phyloP scores from a whole-genome alignment of 1,140 invertebrate species.

The Sipha flava region DNA sequence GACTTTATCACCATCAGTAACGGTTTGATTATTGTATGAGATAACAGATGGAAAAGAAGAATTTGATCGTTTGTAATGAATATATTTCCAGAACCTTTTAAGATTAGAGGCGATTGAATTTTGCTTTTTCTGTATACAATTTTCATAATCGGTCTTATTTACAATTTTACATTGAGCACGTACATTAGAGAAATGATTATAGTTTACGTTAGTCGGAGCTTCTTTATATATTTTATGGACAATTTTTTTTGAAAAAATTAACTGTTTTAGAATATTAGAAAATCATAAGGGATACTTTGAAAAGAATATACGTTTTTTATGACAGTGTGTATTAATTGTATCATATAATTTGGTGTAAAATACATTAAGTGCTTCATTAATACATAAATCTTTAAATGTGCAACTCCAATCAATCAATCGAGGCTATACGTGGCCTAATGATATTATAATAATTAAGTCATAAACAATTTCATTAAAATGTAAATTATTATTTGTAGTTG shows the following conservation, averaged over 20 bases:
- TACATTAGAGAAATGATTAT: not conserved
- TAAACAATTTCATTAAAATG: not conserved
- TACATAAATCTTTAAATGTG: not conserved
- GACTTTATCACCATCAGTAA: not conserved
- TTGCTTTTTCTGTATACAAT: not conserved
- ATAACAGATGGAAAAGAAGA: not conserved
- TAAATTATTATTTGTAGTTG: not conserved
- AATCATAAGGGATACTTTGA: not conserved
- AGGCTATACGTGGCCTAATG: not conserved
- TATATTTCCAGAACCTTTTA: not conserved
- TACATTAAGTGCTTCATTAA: not conserved
- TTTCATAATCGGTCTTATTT: not conserved
- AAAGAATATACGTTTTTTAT: not conserved
- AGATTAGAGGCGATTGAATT: not conserved
- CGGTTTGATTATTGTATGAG: not conserved
- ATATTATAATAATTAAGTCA: not conserved
- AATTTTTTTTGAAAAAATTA: not conserved
- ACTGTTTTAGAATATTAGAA: not conserved
- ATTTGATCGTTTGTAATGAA: not conserved
- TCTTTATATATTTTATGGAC: not conserved
- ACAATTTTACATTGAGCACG: not conserved
- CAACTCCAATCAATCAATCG: not conserved
- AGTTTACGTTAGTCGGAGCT: not conserved
- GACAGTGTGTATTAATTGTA: not conserved
- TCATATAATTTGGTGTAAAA: not conserved